Conservation (phyloP, 2,113 vertebrate genomes). For the Etheostoma cragini region DNA sequence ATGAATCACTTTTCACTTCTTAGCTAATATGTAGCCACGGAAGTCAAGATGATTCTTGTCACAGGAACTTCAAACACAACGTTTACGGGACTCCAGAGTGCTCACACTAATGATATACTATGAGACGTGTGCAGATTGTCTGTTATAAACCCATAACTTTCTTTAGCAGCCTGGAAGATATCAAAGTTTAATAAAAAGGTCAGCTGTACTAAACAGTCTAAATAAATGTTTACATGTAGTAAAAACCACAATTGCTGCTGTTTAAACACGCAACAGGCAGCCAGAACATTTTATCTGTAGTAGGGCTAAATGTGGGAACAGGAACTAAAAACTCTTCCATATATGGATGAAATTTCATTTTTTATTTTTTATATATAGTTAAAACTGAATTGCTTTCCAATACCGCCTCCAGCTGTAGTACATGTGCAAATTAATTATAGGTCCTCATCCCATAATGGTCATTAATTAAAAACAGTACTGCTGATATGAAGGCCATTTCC, state of each 20-base stretch:
- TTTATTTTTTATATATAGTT: too few species aligned
- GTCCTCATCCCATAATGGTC: conserved; percentile 19
- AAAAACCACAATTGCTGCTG: conserved; percentile 36
- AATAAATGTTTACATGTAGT: conserved; percentile 35
- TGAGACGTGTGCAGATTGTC: background rate
- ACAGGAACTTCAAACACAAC: background rate
- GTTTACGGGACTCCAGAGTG: background rate
- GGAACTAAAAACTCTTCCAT: conserved; percentile 47
- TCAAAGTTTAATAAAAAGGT: conserved; percentile 13
- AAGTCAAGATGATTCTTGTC: background rate
- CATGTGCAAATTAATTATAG: conserved; percentile 33
- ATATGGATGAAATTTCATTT: conserved; percentile 7
- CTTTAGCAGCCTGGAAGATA: background rate
- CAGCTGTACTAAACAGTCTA: conserved; percentile 37
- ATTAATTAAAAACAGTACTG: conserved; percentile 8
- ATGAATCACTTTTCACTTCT: conserved; percentile 14
- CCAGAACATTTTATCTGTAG: conserved; percentile 17
- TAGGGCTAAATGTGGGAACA: conserved; percentile 26
- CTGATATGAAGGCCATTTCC: background rate
- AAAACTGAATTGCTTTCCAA: conserved; percentile 35
- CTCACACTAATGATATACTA: background rate
- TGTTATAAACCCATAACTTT: background rate
- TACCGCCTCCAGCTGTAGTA: conserved; percentile 7
- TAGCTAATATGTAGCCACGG: background rate
- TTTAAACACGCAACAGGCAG: conserved; percentile 42